phyloP scores from a whole-genome alignment of 2,113 vertebrate genomes.

The Rhinolophus sinicus region DNA sequence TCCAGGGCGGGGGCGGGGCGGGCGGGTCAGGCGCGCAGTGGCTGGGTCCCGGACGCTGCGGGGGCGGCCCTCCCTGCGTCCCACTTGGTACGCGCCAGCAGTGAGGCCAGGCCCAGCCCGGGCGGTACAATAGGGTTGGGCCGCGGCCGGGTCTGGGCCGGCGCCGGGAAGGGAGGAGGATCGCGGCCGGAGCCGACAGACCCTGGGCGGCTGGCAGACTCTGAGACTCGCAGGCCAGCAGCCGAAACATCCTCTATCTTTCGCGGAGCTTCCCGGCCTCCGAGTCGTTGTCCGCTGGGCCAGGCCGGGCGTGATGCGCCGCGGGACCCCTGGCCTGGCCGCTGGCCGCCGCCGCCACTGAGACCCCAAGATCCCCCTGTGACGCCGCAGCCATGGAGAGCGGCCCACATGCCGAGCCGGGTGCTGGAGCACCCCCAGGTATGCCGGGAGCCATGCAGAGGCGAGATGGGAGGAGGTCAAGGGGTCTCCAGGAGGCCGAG shows the following conservation, averaged over 20 bases:
- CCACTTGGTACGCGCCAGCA: conserved; percentile 70
- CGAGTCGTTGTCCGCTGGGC: conserved; percentile 27
- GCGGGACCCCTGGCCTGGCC: conserved; percentile 61
- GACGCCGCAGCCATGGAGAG: conserved; percentile 74
- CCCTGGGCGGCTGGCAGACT: not conserved
- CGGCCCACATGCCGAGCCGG: conserved; percentile 59
- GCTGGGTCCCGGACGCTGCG: not conserved
- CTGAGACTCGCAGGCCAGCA: not conserved
- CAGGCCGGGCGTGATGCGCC: conserved; percentile 71
- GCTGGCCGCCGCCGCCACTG: conserved; percentile 66
- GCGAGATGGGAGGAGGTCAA: not conserved
- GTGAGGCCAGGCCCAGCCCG: conserved; percentile 74
- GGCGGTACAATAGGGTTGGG: conserved; percentile 81
- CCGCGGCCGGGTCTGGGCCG: conserved; percentile 52
- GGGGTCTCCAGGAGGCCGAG: conserved; percentile 4
- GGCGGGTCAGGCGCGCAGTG: not conserved
- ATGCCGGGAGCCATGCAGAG: not conserved
- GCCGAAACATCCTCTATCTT: conserved; percentile 10
- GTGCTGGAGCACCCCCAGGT: conserved; percentile 68
- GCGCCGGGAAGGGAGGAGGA: conserved; percentile 37
- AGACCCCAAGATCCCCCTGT: conserved; percentile 33
- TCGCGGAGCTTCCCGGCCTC: not conserved
- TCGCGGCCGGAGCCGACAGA: not conserved
- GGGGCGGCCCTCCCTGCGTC: conserved; percentile 21
- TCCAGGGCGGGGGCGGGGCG: not conserved